phyloP scores from a whole-genome alignment of 2,888 invertebrate species.

The Cephus rjabovi region DNA sequence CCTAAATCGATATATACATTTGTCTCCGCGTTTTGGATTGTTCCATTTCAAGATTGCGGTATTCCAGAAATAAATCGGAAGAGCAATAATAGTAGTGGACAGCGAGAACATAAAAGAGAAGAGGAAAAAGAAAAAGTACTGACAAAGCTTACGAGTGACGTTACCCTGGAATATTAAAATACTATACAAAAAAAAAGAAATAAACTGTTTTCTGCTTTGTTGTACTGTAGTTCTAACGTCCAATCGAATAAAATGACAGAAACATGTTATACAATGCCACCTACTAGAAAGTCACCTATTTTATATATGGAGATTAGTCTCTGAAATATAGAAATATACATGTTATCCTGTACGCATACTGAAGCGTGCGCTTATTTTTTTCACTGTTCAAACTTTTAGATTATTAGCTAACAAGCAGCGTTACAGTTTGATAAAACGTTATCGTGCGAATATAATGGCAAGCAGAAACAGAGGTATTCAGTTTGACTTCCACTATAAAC shows the following conservation, averaged over 20 bases:
- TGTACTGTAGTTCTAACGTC: neutral
- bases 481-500: neutral
- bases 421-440: neutral
- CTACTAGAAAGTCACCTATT: neutral
- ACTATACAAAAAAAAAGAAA: neutral
- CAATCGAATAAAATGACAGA: neutral
- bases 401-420: neutral
- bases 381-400: neutral
- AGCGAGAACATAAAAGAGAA: neutral
- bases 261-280: neutral
- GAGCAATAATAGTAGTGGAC: neutral
- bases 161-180: neutral
- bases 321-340: neutral
- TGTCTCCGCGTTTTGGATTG: neutral
- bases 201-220: neutral
- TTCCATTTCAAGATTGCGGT: neutral
- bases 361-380: neutral
- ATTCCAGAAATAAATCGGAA: neutral
- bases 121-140: neutral
- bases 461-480: neutral
- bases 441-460: neutral
- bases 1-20: neutral
- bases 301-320: neutral
- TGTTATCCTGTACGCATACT: neutral
- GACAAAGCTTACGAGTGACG: neutral